Evolutionary conservation across 1,140 invertebrate species (phyloP).

Genomic region (Aphidius gifuensis): DNA sequence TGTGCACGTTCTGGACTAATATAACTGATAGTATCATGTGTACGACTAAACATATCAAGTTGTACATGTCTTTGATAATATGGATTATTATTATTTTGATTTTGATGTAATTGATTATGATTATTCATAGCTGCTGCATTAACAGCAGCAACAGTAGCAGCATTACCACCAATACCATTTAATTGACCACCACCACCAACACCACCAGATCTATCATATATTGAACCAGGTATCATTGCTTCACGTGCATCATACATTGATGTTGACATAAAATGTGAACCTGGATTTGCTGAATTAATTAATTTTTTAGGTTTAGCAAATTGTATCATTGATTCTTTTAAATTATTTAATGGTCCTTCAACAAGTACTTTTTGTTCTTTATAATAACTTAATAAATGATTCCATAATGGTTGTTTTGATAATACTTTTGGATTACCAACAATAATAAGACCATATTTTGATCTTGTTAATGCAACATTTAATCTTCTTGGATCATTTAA

Average conservation of each 20-base stretch:
- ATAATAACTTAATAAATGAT: constrained; percentile 95
- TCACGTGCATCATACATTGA: constrained; percentile 90
- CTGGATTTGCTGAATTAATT: constrained; percentile 90
- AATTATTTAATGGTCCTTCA: constrained; percentile 95
- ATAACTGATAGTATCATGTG: constrained; percentile 89
- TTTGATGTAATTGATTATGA: constrained; percentile 29
- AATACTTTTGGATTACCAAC: constrained; percentile 99
- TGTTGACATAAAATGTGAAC: constrained; percentile 95
- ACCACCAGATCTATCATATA: constrained; percentile 70
- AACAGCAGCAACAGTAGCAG: too few relatives aligned
- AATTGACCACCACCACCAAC: constrained; percentile 48
- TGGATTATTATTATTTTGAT: constrained; percentile 40
- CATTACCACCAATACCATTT: neutral
- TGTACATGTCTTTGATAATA: constrained; percentile 54
- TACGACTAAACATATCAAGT: constrained; percentile 63
- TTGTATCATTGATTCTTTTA: constrained; percentile 95
- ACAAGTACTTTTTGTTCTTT: constrained; percentile 97
- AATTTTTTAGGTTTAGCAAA: constrained; percentile 97
- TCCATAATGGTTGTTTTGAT: constrained; percentile 97
- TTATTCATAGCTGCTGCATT: too few relatives aligned
- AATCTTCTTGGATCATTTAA: constrained; percentile 95
- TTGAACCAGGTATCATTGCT: constrained; percentile 81
- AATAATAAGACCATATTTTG: constrained; percentile 97
- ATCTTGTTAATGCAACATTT: constrained; percentile 96
- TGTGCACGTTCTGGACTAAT: constrained; percentile 84